Base-by-base conservation (phyloP, 1,140 invertebrate species). In the Dendrolimus kikuchii region DNA sequence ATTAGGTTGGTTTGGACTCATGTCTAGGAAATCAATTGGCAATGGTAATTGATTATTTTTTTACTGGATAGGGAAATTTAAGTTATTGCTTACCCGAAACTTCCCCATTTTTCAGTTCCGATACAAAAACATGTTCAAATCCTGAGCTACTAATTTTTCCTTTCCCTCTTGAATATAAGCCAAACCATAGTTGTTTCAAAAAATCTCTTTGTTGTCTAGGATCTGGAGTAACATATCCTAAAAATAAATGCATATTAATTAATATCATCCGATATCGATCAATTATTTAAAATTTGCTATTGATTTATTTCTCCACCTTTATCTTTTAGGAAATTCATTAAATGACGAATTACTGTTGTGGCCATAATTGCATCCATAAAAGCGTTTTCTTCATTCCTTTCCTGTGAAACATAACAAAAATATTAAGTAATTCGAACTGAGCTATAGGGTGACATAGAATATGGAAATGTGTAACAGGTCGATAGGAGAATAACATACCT, bases 41-140 rank as follows among this genome's bases (percentile, higher is more conserved):
- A 2, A 23, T 23, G 23, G 23, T 3, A 3, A 23, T 23, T 23
- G 23, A 23, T 23, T 23, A 23, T 2, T 23, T 23, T 23, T 23
- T 23, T 23, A 23, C 23, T 23, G 23, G 23, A 1, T 23, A 23
- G 23, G 1, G 23, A 23, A 23, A 23, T 23, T 2, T 23, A 23
- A 23, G 1, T 4, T 5, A 9, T 8, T 0, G 52, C 46, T 53
- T 73, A 88, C 86, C 86, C 50, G 89, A 90, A 5, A 97, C 90
- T 68, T 93, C 90, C n/a, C 90, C 83, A 67, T 91, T 91, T 83
- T 95, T 93, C 0, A 95, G 84, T 89, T 97, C 95, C 0, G 94
- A 92, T 2, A 97, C 86, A 74, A 96, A 97, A 36, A 95, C 90
- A 66, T 97, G 95, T 77, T 97, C 95, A 70, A 97, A 96, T 2